A percentile compares a stretch with the other conserved stretches of the same genome.
Conservation (phyloP, 2,113 vertebrate species). For the Nycticorax nycticorax region DNA sequence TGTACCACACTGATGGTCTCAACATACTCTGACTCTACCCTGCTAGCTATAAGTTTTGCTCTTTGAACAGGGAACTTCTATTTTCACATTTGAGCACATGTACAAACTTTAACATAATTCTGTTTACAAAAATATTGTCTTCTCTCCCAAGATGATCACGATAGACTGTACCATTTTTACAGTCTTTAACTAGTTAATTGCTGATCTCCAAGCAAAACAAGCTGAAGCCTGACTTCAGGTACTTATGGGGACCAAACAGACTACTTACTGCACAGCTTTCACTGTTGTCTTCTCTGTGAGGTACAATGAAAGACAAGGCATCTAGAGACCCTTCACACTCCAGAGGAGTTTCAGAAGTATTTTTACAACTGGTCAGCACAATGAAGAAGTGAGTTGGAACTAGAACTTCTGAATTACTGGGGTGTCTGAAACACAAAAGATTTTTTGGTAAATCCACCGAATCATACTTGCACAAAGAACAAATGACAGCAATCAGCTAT, state of each 20-base stretch:
- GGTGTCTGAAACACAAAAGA: slow-evolving; percentile 43
- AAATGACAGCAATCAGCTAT: background rate
- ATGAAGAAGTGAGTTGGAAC: slow-evolving; percentile 92
- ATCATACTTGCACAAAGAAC: background rate
- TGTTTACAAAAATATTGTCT: background rate
- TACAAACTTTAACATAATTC: background rate
- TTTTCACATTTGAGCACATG: background rate
- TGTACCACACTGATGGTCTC: background rate
- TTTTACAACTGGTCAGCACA: slow-evolving; percentile 87
- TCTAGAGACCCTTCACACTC: slow-evolving; percentile 79
- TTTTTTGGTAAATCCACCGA: background rate
- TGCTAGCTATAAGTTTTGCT: background rate
- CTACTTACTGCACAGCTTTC: slow-evolving; percentile 90
- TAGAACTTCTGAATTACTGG: slow-evolving; percentile 54
- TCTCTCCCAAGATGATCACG: background rate
- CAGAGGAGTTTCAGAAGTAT: slow-evolving; percentile 69
- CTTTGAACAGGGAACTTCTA: background rate
- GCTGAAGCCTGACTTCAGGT: background rate
- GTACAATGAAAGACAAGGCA: slow-evolving; percentile 84
- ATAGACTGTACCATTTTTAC: background rate
- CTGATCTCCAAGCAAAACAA: background rate
- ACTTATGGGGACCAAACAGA: background rate
- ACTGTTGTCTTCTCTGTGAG: slow-evolving; percentile 86
- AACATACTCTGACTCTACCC: background rate
- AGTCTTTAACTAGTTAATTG: background rate